Percentiles rank a stretch among this genome's conserved stretches.
These are phyloP conservation scores for Tiphia femorata DNA, from an alignment of 2,888 invertebrate species.

Conservation along the genomic window DNA sequence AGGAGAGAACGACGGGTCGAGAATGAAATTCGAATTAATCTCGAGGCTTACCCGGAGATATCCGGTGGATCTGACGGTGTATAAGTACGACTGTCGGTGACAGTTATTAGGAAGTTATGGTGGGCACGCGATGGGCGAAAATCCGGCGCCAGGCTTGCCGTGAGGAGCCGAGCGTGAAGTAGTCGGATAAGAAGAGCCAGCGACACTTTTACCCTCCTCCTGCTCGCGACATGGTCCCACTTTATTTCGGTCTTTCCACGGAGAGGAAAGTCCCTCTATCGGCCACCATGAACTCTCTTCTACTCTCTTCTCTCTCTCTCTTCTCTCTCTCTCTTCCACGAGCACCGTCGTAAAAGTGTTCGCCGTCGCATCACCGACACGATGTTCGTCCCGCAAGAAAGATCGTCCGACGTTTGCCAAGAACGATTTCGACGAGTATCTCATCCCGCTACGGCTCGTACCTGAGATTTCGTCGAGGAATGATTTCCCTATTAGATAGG, in stretches of 20 bases:
- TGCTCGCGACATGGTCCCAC: constrained; percentile 8
- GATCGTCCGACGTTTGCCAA: constrained; percentile 21
- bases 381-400: no score
- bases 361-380: no score
- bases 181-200: not conserved
- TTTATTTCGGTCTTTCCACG: constrained; percentile 24
- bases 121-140: constrained; percentile 16
- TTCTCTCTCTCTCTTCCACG: no score
- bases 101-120: constrained; percentile 52
- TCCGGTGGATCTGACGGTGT: constrained; percentile 19
- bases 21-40: constrained; percentile 48
- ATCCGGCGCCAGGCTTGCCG: constrained; percentile 18
- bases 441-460: no score
- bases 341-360: no score
- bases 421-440: constrained; percentile 20
- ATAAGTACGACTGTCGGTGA: constrained; percentile 39
- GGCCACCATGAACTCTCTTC: no score
- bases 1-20: not conserved
- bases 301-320: not conserved
- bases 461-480: no score
- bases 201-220: not conserved
- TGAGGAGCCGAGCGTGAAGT: constrained; percentile 14
- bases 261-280: no score
- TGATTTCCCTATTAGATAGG: no score
- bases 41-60: constrained; percentile 22